These are phyloP conservation scores for Spilogale gracilis DNA, from an alignment of 2,113 vertebrate species.

Conservation along the genomic window DNA sequence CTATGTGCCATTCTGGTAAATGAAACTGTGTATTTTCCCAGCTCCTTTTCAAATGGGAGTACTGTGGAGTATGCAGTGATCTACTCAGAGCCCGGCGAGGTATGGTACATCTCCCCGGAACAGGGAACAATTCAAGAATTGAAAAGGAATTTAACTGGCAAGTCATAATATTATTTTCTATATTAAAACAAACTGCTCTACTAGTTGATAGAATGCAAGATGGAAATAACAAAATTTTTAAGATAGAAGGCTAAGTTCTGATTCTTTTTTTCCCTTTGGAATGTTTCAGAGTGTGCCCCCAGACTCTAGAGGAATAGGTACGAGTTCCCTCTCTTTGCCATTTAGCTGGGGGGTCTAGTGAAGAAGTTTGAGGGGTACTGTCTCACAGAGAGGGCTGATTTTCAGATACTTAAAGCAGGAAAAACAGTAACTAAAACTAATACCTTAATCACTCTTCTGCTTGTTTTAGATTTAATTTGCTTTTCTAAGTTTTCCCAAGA, in stretches of 20 bases:
- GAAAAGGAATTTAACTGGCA: neutral
- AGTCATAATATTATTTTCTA: neutral
- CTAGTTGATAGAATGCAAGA: neutral
- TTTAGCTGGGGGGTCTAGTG: neutral
- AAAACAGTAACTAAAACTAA: conserved; percentile 22
- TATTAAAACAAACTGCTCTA: conserved; percentile 2
- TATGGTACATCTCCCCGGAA: neutral
- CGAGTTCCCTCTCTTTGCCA: neutral
- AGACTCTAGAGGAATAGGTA: neutral
- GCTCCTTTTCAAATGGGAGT: neutral
- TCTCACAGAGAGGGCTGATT: neutral
- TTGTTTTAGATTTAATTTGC: conserved; percentile 54
- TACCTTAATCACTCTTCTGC: neutral
- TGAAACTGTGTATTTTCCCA: neutral
- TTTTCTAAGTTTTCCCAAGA: neutral
- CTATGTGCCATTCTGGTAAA: neutral
- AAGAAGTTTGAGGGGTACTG: neutral
- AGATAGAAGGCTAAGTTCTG: neutral
- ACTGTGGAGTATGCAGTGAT: neutral
- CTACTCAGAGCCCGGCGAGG: neutral
- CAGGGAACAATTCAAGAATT: neutral
- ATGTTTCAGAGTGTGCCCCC: neutral
- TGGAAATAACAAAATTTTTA: conserved; percentile 33
- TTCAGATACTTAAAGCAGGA: neutral
- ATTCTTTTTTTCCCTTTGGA: neutral